phyloP scores from a whole-genome alignment of 2,113 vertebrate species.

The Sclerurus mexicanus region DNA sequence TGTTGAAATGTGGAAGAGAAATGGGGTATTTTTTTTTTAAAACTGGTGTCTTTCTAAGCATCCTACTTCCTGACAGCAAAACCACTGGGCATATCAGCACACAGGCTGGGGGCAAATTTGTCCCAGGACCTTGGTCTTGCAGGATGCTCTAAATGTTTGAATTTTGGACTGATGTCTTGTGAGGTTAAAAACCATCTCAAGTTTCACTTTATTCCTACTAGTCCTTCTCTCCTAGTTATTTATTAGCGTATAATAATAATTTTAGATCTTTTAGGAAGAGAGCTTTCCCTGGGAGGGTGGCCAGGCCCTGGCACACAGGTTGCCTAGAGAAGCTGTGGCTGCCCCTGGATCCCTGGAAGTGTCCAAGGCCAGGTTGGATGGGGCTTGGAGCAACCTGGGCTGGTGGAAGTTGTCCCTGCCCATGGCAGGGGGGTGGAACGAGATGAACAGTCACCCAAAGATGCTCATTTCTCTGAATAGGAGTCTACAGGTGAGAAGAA shows the following conservation, averaged over 20 bases:
- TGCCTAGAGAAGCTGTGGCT: neutral
- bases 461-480: neutral
- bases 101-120: neutral
- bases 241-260: neutral
- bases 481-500: neutral
- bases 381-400: neutral
- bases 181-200: neutral
- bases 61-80: neutral
- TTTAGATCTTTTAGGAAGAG: neutral
- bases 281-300: rapidly evolving
- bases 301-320: rapidly evolving
- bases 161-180: neutral
- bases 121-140: neutral
- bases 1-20: neutral
- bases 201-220: neutral
- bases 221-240: neutral
- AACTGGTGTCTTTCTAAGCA: neutral
- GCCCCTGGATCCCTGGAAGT: neutral
- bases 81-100: neutral
- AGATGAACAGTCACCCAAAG: neutral
- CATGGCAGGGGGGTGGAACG: neutral
- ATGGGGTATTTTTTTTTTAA: neutral
- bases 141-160: neutral
- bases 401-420: rapidly evolving
- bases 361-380: rapidly evolving